Base-by-base conservation (phyloP, 2,888 invertebrate genomes). In the Spodoptera exigua region DNA sequence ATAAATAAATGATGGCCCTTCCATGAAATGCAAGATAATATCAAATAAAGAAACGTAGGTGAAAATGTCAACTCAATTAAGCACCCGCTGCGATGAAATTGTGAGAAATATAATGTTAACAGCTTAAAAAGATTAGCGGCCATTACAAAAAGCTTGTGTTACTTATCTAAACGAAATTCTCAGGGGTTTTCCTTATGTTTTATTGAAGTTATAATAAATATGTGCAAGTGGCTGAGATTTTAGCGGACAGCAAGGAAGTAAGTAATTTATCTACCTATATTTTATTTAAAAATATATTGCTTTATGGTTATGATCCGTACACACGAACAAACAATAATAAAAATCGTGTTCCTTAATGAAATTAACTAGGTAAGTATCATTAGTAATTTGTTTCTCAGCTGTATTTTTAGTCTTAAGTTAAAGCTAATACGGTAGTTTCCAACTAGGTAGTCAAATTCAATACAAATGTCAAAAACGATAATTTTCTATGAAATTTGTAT, bases 21-120 rank as follows among this genome's bases (percentile, higher is more conserved):
- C 27, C 27, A 27, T 27, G 27, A 9, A 5, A 27, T 27, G 2
- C 21, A 21, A 21, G 27, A 5, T 9, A 0, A 27, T 27, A 27
- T 5, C 5, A 27, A 27, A 27, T 27, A 27, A 5, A 27, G 7
- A 27, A 27, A 27, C 27, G 1, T 40, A 54, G 48, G 36, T 62
- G 27, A 37, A n/a, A 61, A 60, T 5, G 44, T 44, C 45, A 45
- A 61, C 40, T 41, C 27, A 46, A 61, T 52, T 11, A 18, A 16
- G 32, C 12, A 7, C 45, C 45, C 35, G 53, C 40, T 34, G 53
- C 11, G 44, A 36, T 13, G 27, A 36, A 53, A 53, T 45, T 53
- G 18, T 18, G 10, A 45, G 17, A 61, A 40, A 45, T 16, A n/a
- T 16, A n/a, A 40, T 39, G 10, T 61, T 32, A 14, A 9, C 2